phyloP scores from a whole-genome alignment of 2,888 invertebrate genomes.

The Pseudanteris insignis region DNA sequence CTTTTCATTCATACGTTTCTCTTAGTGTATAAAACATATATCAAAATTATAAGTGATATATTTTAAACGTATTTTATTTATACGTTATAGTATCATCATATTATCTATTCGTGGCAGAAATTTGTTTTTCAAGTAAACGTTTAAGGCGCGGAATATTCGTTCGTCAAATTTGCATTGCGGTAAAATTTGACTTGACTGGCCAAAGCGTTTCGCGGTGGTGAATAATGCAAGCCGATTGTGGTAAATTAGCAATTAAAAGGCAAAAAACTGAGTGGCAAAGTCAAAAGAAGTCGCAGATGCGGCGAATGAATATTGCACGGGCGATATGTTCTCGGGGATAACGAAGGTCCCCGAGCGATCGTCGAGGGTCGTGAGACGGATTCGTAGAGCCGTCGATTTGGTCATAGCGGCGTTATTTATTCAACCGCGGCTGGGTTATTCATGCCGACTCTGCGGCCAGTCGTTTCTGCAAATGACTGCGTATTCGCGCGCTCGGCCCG shows the following conservation, averaged over 20 bases:
- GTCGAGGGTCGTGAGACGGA: constrained; percentile 24
- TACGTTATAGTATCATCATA: no score
- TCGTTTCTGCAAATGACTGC: constrained; percentile 43
- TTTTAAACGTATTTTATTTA: no score
- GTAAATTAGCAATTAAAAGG: constrained; percentile 26
- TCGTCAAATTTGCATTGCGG: not conserved
- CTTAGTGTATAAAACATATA: no score
- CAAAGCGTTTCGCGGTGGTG: constrained; percentile 1
- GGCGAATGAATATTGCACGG: constrained; percentile 22
- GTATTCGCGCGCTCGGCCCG: constrained; percentile 24
- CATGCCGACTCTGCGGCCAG: constrained; percentile 39
- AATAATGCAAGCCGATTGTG: constrained; percentile 12
- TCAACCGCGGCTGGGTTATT: constrained; percentile 34
- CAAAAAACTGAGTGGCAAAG: not conserved
- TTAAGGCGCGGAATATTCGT: no score
- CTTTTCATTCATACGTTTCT: no score
- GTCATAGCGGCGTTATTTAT: constrained; percentile 40
- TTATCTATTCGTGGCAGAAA: no score
- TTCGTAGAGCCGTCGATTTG: constrained; percentile 30
- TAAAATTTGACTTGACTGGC: not conserved
- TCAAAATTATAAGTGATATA: no score
- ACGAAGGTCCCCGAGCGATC: constrained; percentile 25
- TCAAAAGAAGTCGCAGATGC: constrained; percentile 10
- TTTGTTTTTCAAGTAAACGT: no score
- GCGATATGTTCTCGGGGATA: constrained; percentile 16